phyloP scores from a whole-genome alignment of 2,888 invertebrate genomes.

The Gandaritis pyraliata region DNA sequence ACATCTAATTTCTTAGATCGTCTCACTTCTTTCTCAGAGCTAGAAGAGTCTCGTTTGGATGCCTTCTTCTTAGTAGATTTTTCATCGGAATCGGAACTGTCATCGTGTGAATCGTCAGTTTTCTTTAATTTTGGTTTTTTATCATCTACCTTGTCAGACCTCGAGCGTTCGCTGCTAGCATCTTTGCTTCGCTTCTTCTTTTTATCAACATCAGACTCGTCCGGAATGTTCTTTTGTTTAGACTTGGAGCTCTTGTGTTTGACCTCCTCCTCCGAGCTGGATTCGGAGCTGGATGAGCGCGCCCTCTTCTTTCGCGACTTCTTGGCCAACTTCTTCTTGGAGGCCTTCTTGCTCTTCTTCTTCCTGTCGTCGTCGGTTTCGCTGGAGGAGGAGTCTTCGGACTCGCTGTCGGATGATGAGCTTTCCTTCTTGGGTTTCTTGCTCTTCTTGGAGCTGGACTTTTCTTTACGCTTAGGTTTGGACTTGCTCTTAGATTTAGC shows the following conservation, averaged over 20 bases:
- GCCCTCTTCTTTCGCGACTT: conserved; percentile 77
- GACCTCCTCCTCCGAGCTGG: conserved; percentile 81
- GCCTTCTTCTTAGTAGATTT: conserved; percentile 81
- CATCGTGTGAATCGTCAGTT: conserved; percentile 72
- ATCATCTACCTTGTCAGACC: conserved; percentile 66
- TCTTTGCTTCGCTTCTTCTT: conserved; percentile 77
- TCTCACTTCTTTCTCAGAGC: conserved; percentile 75
- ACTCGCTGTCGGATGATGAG: conserved; percentile 80
- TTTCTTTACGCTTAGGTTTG: conserved; percentile 81
- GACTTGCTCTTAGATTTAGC: conserved; percentile 73
- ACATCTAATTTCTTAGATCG: conserved; percentile 69
- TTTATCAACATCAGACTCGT: conserved; percentile 75
- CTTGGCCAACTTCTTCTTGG: conserved; percentile 77
- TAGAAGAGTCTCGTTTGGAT: conserved; percentile 73
- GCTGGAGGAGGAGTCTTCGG: conserved; percentile 79
- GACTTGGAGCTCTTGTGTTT: conserved; percentile 76
- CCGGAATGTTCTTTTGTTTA: conserved; percentile 79
- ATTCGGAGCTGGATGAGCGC: conserved; percentile 79
- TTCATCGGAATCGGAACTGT: conserved; percentile 79
- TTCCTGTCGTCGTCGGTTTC: conserved; percentile 80
- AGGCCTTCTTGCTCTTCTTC: conserved; percentile 78
- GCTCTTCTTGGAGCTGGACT: conserved; percentile 83
- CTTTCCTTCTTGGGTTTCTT: conserved; percentile 79
- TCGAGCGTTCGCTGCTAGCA: conserved; percentile 63
- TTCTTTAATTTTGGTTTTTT: conserved; percentile 72